A percentile compares a stretch with the other conserved stretches of the same genome.
These are phyloP conservation scores for Leptatherina wallacei DNA, from an alignment of 2,797 vertebrate species.

Conservation along the genomic window DNA sequence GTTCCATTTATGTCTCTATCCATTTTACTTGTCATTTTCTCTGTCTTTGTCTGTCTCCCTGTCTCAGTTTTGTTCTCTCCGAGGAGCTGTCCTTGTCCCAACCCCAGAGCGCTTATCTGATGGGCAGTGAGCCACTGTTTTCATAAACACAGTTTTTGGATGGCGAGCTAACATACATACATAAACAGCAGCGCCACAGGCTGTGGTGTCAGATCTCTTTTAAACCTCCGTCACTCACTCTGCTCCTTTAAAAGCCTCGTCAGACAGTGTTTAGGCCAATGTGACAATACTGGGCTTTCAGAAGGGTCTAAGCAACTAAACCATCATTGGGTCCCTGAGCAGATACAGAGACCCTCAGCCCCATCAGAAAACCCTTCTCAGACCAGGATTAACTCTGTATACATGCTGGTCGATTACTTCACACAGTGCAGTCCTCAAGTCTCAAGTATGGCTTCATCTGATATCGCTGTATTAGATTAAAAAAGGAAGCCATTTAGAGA, in stretches of 20 bases:
- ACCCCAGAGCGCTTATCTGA: slow-evolving; percentile 68
- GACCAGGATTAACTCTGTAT: slow-evolving; percentile 66
- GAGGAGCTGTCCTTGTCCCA: slow-evolving; percentile 60
- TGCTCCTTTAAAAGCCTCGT: slow-evolving; percentile 74
- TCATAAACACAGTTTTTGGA: slow-evolving; percentile 81
- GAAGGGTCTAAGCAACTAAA: slow-evolving; percentile 69
- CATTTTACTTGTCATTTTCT: slow-evolving; percentile 32
- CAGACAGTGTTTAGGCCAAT: slow-evolving; percentile 71
- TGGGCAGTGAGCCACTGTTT: slow-evolving; percentile 80
- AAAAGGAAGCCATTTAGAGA: slow-evolving; percentile 42
- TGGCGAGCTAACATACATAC: slow-evolving; percentile 67
- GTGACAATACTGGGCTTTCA: slow-evolving; percentile 68
- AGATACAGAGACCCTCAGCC: slow-evolving; percentile 33
- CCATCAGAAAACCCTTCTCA: slow-evolving; percentile 32
- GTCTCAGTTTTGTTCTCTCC: slow-evolving; percentile 50
- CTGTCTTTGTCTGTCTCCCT: slow-evolving; percentile 47
- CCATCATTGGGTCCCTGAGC: slow-evolving; percentile 57
- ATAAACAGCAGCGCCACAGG: slow-evolving; percentile 78
- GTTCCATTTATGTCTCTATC: slow-evolving; percentile 36
- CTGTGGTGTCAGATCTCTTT: slow-evolving; percentile 75
- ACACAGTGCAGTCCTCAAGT: slow-evolving; percentile 39
- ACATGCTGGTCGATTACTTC: slow-evolving; percentile 62
- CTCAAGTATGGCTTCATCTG: slow-evolving; percentile 66
- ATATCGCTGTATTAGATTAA: slow-evolving; percentile 58
- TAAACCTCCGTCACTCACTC: slow-evolving; percentile 77